A percentile compares a stretch with the other conserved stretches of the same genome.
Conservation (phyloP, 2,888 invertebrate genomes). For the Hydraecia micacea region DNA sequence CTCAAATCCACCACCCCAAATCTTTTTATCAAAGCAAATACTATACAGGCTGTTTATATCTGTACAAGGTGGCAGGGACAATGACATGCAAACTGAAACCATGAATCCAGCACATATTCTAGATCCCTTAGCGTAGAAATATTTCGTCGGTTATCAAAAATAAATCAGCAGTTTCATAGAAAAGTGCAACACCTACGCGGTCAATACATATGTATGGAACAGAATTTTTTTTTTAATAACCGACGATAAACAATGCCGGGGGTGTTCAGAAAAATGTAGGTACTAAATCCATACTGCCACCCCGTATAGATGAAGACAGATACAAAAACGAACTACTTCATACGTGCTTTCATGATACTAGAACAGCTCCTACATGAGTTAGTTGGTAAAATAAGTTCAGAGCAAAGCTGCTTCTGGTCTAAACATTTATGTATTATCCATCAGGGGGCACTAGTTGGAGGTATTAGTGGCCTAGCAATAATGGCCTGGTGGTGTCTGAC, state of each 20-base stretch:
- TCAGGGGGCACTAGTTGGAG: slow-evolving; percentile 91
- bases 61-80: neutral
- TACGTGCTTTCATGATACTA: neutral
- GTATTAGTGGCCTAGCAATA: slow-evolving; percentile 87
- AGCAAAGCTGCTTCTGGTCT: neutral
- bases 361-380: neutral
- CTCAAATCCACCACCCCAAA: neutral
- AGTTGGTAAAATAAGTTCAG: neutral
- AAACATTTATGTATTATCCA: neutral
- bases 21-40: neutral
- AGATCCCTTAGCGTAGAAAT: too few relatives aligned
- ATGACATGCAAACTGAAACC: too few relatives aligned
- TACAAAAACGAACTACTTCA: neutral
- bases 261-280: neutral
- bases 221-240: too few relatives aligned
- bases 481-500: slow-evolving; percentile 92
- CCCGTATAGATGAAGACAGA: neutral
- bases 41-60: neutral
- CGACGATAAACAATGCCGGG: too few relatives aligned
- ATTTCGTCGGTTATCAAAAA: too few relatives aligned
- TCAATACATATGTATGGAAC: too few relatives aligned
- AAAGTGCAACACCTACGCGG: too few relatives aligned
- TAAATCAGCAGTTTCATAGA: too few relatives aligned
- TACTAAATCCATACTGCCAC: neutral
- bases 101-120: too few relatives aligned